A percentile compares a stretch with the other conserved stretches of the same genome.
Conservation (phyloP, 92 coral and sea anemone species). For the Porites rus region DNA sequence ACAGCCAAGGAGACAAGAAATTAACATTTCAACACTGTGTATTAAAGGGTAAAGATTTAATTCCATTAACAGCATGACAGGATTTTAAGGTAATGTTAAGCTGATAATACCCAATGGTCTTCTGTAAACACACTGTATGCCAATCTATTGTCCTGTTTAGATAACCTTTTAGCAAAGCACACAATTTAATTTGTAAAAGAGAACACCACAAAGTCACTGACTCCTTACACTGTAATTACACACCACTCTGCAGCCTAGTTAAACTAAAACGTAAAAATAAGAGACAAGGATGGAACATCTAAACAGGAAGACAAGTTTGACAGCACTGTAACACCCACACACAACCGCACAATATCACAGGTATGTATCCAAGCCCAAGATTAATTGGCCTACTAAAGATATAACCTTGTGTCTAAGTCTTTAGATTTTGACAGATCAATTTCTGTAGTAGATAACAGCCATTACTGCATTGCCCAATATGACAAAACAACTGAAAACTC, state of each 20-base stretch:
- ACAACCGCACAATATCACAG: neutral
- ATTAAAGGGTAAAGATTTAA: neutral
- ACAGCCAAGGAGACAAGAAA: too few species aligned
- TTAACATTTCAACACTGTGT: too few species aligned
- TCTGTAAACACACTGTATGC: slow-evolving; percentile 1
- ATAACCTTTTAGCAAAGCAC: neutral
- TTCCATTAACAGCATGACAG: slow-evolving; percentile 1
- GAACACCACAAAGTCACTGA: neutral
- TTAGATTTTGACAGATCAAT: neutral
- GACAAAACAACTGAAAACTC: too few species aligned
- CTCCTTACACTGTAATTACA: neutral
- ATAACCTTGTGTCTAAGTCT: neutral
- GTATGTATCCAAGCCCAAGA: neutral
- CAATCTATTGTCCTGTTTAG: slow-evolving; percentile 2
- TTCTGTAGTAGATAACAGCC: too few species aligned
- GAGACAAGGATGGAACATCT: neutral
- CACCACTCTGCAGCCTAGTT: neutral
- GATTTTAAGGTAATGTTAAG: slow-evolving; percentile 28
- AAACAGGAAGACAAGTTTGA: slow-evolving; percentile 3
- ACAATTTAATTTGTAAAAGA: neutral
- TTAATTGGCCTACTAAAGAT: neutral
- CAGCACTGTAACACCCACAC: neutral
- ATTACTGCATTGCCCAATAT: too few species aligned
- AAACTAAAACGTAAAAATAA: neutral
- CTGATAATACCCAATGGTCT: slow-evolving; percentile 25